Evolutionary conservation across 2,113 vertebrate species (phyloP).

Genomic region (Coptodon rendalli): DNA sequence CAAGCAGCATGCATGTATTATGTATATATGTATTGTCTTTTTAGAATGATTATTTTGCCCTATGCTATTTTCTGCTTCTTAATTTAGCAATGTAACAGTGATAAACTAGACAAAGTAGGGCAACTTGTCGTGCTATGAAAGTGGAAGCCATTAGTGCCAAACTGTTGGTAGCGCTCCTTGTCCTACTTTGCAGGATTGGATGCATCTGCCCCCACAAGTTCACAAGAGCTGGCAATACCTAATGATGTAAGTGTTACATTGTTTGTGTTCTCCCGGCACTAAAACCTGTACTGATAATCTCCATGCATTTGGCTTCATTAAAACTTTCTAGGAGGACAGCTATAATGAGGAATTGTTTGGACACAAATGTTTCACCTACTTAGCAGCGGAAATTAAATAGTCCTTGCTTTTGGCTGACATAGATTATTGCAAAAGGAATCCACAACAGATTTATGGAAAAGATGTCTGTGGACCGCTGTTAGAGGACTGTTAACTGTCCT

Average conservation of each 20-base stretch:
- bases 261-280: conserved; percentile 23
- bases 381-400: not conserved
- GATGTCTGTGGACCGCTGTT: not conserved
- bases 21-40: not conserved
- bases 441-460: not conserved
- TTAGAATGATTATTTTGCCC: not conserved
- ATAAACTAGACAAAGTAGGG: conserved; percentile 35
- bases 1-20: not conserved
- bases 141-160: conserved; percentile 34
- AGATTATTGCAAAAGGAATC: not conserved
- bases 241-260: conserved; percentile 84
- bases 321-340: conserved; percentile 3
- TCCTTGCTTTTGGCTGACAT: not conserved
- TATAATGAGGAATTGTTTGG: not conserved
- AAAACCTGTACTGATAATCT: conserved; percentile 5
- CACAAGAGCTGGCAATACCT: conserved; percentile 91
- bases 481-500: not conserved
- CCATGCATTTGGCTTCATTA: not conserved
- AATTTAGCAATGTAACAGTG: not conserved
- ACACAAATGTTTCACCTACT: not conserved
- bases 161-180: conserved; percentile 47
- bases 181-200: conserved; percentile 83
- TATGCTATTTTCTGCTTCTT: not conserved
- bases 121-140: conserved; percentile 25
- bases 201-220: conserved; percentile 81